Base-by-base conservation (phyloP, 2,797 vertebrate genomes). In the Bradypus variegatus region DNA sequence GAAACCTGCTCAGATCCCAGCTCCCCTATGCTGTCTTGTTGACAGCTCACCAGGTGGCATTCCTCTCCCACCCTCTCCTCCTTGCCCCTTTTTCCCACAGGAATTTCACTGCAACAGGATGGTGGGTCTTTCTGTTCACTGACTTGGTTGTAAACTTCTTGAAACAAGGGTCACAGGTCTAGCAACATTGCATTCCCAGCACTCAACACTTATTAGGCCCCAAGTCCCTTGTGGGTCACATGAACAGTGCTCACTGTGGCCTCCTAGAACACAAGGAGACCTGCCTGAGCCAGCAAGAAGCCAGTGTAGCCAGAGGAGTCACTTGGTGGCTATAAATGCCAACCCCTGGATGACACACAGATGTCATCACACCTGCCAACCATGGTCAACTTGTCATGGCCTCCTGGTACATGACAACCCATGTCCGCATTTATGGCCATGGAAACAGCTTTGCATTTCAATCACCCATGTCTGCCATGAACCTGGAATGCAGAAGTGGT, bases 391-490 rank as follows among this genome's bases (percentile, higher is more conserved):
- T n/a, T 21, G 1, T 29, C 8, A n/a, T 8, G 88, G 55, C 53
- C 60, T 14, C 86, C 31, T 18, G 53, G 67, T 16, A 70, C 45
- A 11, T 19, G 33, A 65, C 78, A 50, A n/a, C 18, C 29, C 41
- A 50, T 13, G 25, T 62, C 80, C 62, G 14, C 3, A 2, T 33
- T 38, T 10, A 31, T 29, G 19, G 21, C 53, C 12, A 1, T 1
- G 67, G 53, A 16, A 76, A 85, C 48, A 50, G 48, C 6, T 3
- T 1, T 3, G 0, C 15, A 31, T 31, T 58, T 19, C 36, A 31
- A 0, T 53, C 25, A 19, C 38, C 27, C 0, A 2, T 25, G 6
- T 60, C 83, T 70, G 27, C 58, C 38, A 5, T 0, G 0, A 88
- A 58, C 14, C 16, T 8, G 36, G 38, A 3, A 0, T 31, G 50